Evolutionary conservation across 2,888 invertebrate genomes (phyloP), one percentile per base, ranked within the genome.

Genomic region (Tipula lateralis): DNA sequence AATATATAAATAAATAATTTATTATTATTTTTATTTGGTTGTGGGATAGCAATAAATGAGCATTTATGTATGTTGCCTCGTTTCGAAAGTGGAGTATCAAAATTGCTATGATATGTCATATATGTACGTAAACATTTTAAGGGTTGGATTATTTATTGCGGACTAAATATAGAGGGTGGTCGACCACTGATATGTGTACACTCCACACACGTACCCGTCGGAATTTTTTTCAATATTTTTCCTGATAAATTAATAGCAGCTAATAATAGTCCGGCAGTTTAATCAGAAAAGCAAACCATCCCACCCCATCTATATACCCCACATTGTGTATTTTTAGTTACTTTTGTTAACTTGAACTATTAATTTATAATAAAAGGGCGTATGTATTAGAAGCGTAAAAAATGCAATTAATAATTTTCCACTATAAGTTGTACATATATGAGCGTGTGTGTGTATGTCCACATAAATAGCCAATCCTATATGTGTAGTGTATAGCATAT

Each of bases 331-430:
- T 24, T 7, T 66, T 66, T 66, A 66, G 66, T 66, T 66, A 24
- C 66, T 19, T 66, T 66, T 66, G 19, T 19, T 66, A 5, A 66
- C 66, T 66, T 66, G 66, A 66, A 66, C 66, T 66, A 66, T 66
- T 66, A 66, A 66, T 66, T 66, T 66, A 66, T 66, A 66, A 66
- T 66, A 66, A 66, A 66, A 66, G 66, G 66, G 66, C 24, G 66
- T 66, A 66, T 12, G 12, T 66, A 66, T 6, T 5, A 5, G 4
- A 50, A 4, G 9, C 19, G 24, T 4, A 24, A 66, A 66, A 66
- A 66, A 66, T 66, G 66, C 66, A 66, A 66, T 66, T 66, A 66
- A 66, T 66, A 66, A 66, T 66, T 66, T 66, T 66, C 66, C 66
- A 66, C 66, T 66, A 66, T 9, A 24, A 66, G 24, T 19, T 66